Evolutionary conservation across 2,888 invertebrate species (phyloP).

Genomic region (Machimus atricapillus): DNA sequence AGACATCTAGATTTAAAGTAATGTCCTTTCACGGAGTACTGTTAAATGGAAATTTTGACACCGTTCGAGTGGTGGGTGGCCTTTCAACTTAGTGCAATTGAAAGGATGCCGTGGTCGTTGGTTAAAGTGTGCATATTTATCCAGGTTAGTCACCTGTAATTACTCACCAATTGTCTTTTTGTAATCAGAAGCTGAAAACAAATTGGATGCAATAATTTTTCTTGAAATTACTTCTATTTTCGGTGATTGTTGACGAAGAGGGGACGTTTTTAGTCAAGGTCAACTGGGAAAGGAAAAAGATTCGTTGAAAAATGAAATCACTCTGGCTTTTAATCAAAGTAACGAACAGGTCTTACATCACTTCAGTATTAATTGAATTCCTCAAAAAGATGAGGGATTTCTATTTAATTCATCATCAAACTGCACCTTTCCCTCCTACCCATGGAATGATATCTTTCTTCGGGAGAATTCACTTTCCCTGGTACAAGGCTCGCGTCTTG

Average conservation of each 20-base stretch:
- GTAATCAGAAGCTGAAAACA: background rate
- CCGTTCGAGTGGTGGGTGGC: background rate
- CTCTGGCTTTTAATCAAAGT: background rate
- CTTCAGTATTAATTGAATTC: background rate
- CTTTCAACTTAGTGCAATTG: background rate
- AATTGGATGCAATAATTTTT: background rate
- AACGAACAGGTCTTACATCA: background rate
- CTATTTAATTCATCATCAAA: background rate
- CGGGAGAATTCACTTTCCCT: background rate
- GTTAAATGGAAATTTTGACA: background rate
- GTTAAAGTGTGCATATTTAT: background rate
- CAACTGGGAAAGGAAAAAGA: background rate
- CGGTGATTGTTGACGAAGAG: background rate
- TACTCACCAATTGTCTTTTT: background rate
- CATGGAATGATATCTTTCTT: background rate
- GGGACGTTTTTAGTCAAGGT: background rate
- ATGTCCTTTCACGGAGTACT: background rate
- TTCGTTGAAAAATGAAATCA: background rate
- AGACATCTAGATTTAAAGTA: background rate
- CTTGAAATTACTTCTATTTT: background rate
- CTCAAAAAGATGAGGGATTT: background rate
- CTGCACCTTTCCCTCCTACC: background rate
- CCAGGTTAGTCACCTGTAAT: background rate
- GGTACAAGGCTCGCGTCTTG: background rate
- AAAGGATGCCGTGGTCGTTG: background rate